Conservation (phyloP, 2,113 vertebrate genomes). For the Naja naja region DNA sequence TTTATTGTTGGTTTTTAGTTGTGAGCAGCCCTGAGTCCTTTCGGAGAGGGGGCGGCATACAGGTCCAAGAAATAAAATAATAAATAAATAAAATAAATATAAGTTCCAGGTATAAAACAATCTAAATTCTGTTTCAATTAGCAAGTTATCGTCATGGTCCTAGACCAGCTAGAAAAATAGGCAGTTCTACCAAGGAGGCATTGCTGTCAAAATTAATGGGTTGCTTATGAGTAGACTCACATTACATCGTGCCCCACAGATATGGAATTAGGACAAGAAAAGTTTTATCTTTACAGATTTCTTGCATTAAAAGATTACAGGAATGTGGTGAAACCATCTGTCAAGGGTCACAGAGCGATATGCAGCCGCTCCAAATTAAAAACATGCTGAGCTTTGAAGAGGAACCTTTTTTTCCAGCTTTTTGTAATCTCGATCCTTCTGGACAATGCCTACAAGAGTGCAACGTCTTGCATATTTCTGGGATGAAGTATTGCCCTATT, state of each 20-base stretch:
- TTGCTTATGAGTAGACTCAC: neutral
- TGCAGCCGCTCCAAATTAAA: slow-evolving; percentile 3
- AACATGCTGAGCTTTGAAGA: slow-evolving; percentile 29
- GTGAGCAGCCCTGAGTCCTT: too few species aligned
- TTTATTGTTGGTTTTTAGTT: too few species aligned
- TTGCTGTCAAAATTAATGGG: neutral
- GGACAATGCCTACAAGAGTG: neutral
- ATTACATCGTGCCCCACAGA: too few species aligned
- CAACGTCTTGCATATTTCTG: slow-evolving; percentile 33
- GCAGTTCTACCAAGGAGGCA: neutral
- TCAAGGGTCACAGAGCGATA: neutral
- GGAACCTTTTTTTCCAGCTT: slow-evolving; percentile 39
- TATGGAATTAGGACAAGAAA: neutral
- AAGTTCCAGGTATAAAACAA: neutral
- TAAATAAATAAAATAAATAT: too few species aligned
- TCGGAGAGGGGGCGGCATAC: too few species aligned
- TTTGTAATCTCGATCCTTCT: slow-evolving; percentile 21
- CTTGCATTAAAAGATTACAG: neutral
- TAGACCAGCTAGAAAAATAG: neutral
- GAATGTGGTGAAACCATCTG: neutral
- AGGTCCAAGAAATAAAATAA: too few species aligned
- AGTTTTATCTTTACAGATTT: neutral
- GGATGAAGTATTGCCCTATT: slow-evolving; percentile 25
- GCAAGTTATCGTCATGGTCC: neutral
- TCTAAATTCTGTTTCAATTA: neutral